Percentiles rank a stretch among this genome's conserved stretches.
phyloP scores from a whole-genome alignment of 2,888 invertebrate species.

The Chrysolina haemoptera region DNA sequence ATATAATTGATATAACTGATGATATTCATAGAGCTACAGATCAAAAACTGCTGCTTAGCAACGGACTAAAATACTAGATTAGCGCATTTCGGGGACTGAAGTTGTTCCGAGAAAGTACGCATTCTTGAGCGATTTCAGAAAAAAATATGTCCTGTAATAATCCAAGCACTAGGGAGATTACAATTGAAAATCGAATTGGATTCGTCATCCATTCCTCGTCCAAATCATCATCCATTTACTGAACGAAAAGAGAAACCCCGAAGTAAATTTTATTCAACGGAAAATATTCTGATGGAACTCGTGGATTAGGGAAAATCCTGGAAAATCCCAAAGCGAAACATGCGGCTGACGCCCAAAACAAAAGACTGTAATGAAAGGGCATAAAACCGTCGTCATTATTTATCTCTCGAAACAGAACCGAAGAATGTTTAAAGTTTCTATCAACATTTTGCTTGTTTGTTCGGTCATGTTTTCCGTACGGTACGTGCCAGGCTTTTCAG shows the following conservation, averaged over 20 bases:
- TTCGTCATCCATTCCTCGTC: too few relatives aligned
- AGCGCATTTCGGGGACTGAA: too few relatives aligned
- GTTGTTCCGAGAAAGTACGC: too few relatives aligned
- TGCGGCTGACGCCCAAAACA: constrained; percentile 34
- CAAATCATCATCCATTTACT: too few relatives aligned
- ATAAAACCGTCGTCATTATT: constrained; percentile 45
- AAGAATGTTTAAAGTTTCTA: constrained; percentile 44
- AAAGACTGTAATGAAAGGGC: constrained; percentile 43
- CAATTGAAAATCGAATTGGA: too few relatives aligned
- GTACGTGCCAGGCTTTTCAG: constrained; percentile 39
- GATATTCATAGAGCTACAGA: too few relatives aligned
- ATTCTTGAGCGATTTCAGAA: too few relatives aligned
- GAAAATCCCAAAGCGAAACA: constrained; percentile 36
- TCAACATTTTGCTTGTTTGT: constrained; percentile 37
- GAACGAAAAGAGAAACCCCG: background rate
- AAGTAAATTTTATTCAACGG: constrained; percentile 7
- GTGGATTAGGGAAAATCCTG: constrained; percentile 38
- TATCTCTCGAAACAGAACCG: constrained; percentile 41
- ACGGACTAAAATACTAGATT: too few relatives aligned
- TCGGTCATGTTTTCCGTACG: constrained; percentile 35
- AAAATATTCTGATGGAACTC: constrained; percentile 32
- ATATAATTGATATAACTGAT: too few relatives aligned
- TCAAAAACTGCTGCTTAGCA: too few relatives aligned
- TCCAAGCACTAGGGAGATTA: too few relatives aligned
- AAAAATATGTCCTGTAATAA: too few relatives aligned